Percentiles rank a stretch among this genome's conserved stretches.
Evolutionary conservation across 2,888 invertebrate genomes (phyloP).

Genomic region (Uropetala carovei): DNA sequence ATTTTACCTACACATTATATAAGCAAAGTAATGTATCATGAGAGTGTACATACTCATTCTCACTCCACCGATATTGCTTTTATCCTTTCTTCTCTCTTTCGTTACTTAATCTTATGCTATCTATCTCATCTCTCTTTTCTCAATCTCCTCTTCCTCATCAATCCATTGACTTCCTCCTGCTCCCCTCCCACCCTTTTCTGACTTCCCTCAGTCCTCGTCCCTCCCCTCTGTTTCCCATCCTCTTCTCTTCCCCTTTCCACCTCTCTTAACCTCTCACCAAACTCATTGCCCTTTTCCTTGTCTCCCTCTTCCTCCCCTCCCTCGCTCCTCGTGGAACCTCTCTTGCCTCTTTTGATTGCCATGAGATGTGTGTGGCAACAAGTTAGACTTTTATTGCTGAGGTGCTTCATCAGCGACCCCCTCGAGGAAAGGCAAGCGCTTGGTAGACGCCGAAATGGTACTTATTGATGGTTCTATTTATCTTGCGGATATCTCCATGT

Average conservation of each 20-base stretch:
- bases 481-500: not conserved
- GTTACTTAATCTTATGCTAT: not conserved
- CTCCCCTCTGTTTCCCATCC: not conserved
- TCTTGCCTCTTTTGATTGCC: slow-evolving; percentile 34
- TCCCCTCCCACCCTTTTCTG: not conserved
- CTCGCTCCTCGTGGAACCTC: not conserved
- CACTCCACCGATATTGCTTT: not conserved
- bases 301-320: not conserved
- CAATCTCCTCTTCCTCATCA: not conserved
- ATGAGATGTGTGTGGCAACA: slow-evolving; percentile 33
- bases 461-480: slow-evolving; percentile 26
- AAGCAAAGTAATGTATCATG: not conserved
- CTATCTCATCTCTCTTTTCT: slow-evolving; percentile 13
- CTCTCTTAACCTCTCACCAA: not conserved
- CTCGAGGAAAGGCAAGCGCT: not conserved
- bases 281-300: slow-evolving; percentile 19
- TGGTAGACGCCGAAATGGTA: not conserved
- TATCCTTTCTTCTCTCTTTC: not conserved
- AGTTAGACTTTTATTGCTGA: slow-evolving; percentile 38
- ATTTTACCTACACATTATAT: too few relatives aligned
- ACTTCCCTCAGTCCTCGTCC: not conserved
- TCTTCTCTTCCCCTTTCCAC: not conserved
- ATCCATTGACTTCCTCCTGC: not conserved
- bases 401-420: slow-evolving; percentile 22
- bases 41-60: not conserved